These are phyloP conservation scores for Pogonocherus hispidulus DNA, from an alignment of 2,888 invertebrate genomes.

Conservation along the genomic window DNA sequence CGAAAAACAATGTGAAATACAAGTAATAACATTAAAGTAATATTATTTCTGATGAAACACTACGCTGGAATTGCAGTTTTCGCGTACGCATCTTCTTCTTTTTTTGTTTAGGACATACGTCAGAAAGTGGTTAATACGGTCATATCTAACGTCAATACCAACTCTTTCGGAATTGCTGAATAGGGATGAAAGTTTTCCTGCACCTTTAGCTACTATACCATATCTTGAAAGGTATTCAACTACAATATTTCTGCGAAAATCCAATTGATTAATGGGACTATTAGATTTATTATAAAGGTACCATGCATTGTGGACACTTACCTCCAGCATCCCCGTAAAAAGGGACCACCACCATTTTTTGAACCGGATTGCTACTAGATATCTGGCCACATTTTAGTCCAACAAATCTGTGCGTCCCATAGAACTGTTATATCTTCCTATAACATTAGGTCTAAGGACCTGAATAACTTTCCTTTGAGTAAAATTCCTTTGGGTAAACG, in stretches of 20 bases:
- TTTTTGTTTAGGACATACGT: not conserved
- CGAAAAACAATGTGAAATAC: not conserved
- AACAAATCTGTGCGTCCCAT: constrained; percentile 45
- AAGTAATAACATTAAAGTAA: not conserved
- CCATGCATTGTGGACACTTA: constrained; percentile 5
- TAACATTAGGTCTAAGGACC: constrained; percentile 41
- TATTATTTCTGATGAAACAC: not conserved
- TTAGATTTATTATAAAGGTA: not conserved
- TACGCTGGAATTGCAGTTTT: not conserved
- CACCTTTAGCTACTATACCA: not conserved
- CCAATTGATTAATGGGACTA: not conserved
- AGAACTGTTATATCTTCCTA: constrained; percentile 47
- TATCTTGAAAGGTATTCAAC: not conserved
- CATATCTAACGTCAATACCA: not conserved
- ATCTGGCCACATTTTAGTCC: constrained; percentile 17
- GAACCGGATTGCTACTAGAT: constrained; percentile 33
- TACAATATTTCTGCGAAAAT: not conserved
- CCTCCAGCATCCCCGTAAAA: constrained; percentile 3
- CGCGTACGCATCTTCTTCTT: not conserved
- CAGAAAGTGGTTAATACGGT: not conserved
- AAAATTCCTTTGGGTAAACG: constrained; percentile 16
- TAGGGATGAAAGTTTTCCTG: not conserved
- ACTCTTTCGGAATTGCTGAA: not conserved
- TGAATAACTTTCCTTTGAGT: constrained; percentile 19
- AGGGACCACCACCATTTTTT: constrained; percentile 37